Base-by-base conservation (phyloP, 1,140 invertebrate species). In the Scylla paramamosain region DNA sequence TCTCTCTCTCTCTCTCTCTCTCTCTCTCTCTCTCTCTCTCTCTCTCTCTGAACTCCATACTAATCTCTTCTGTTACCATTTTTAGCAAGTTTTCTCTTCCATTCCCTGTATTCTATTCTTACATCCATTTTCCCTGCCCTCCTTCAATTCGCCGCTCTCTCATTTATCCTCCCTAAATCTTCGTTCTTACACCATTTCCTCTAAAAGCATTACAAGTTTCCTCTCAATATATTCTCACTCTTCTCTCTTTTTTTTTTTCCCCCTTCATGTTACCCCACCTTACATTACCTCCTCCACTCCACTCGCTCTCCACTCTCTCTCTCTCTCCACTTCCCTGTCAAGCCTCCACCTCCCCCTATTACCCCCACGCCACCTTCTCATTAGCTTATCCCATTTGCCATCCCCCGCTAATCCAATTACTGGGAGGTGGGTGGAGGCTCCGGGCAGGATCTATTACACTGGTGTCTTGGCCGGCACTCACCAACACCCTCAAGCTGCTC, bases 381-480 rank as follows among this genome's bases (percentile, higher is more conserved):
- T 91, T 91, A 91, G 90, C 52, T 91, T 91, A 91, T 91, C 46
- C 90, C 90, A 91, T 91, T 91, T 91, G 46, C 90, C 32, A 59
- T 91, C 52, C 28, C 59, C 20, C 52, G 52, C 59, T 91, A 91
- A 91, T 67, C 90, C 90, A 91, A 91, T 91, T 91, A 87, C 29
- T 87, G 84, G 25, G 14, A 7, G 14, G 29, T 39, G 84, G 84
- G 84, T 32, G 84, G 14, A 46, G 39, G 84, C 29, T 20, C 84
- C 7, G 67, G 67, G 31, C 31, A 16, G 84, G 84, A 87, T 84
- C 83, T 29, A 84, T 84, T 84, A 84, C 83, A 84, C 16, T 32
- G 31, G 10, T 32, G 84, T 32, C 84, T 46, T 32, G 31, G 31
- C 8, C 39, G 84, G 31, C 31, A 39, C 84, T 87, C 84, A 28